These are phyloP conservation scores for Anarsia innoxiella DNA, from an alignment of 2,888 invertebrate species.

Conservation along the genomic window DNA sequence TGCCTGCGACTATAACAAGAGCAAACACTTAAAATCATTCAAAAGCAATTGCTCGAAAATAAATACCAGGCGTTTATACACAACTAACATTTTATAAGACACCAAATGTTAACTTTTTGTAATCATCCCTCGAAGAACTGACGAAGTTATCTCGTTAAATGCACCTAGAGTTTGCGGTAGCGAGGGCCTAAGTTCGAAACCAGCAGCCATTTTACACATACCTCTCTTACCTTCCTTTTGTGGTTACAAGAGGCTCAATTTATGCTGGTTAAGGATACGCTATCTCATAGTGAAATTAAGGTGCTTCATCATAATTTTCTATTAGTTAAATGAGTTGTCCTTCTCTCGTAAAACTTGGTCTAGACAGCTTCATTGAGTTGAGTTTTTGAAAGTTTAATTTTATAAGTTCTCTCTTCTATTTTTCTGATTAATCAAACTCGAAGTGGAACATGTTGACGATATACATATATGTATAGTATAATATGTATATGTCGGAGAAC, in stretches of 20 bases:
- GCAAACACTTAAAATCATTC: too few relatives aligned
- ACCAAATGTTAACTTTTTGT: slow-evolving; percentile 40
- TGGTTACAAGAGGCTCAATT: slow-evolving; percentile 17
- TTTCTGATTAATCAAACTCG: too few relatives aligned
- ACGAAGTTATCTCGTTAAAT: slow-evolving; percentile 65
- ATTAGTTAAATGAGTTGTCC: slow-evolving; percentile 21
- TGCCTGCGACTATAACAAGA: too few relatives aligned
- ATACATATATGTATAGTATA: too few relatives aligned
- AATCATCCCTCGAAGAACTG: slow-evolving; percentile 36
- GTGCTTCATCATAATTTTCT: slow-evolving; percentile 25
- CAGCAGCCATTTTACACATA: slow-evolving; percentile 26
- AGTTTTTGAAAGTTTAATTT: too few relatives aligned
- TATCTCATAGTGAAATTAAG: slow-evolving; percentile 21
- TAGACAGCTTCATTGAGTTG: too few relatives aligned
- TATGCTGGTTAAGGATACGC: slow-evolving; percentile 22
- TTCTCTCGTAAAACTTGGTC: too few relatives aligned
- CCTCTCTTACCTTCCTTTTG: slow-evolving; percentile 20
- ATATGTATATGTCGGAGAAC: too few relatives aligned
- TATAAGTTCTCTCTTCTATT: too few relatives aligned
- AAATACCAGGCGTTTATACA: background rate
- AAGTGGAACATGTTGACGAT: too few relatives aligned
- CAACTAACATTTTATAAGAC: background rate
- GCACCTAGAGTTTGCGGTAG: slow-evolving; percentile 51
- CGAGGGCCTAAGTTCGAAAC: slow-evolving; percentile 40
- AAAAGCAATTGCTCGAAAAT: too few relatives aligned